phyloP scores from a whole-genome alignment of 2,113 vertebrate genomes.

The Salvelinus fontinalis region DNA sequence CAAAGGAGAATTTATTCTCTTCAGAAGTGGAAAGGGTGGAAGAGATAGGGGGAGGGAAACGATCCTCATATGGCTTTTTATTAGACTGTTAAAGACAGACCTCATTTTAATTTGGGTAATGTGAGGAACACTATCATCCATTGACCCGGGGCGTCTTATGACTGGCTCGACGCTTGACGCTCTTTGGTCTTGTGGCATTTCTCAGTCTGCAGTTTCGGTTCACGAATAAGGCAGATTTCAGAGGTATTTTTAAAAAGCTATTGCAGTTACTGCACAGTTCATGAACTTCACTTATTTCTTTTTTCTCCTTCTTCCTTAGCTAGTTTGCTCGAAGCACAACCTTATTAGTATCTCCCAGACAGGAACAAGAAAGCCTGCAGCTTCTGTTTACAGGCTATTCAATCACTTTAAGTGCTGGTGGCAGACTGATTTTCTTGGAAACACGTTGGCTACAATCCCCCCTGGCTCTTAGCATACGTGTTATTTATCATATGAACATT shows the following conservation, averaged over 20 bases:
- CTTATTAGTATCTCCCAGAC: constrained; percentile 62
- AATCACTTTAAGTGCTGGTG: constrained; percentile 62
- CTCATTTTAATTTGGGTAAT: constrained; percentile 74
- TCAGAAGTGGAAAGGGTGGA: constrained; percentile 6
- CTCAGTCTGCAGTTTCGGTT: constrained; percentile 55
- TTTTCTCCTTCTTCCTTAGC: constrained; percentile 21
- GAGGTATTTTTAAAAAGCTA: constrained; percentile 54
- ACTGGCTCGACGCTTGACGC: constrained; percentile 66
- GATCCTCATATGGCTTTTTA: constrained; percentile 67
- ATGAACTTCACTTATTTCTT: constrained; percentile 47
- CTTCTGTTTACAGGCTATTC: constrained; percentile 66
- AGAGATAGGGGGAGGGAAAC: constrained; percentile 18
- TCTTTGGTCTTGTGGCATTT: constrained; percentile 72
- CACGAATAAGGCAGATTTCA: constrained; percentile 35
- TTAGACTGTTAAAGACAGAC: constrained; percentile 68
- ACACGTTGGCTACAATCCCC: constrained; percentile 49
- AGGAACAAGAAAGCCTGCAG: constrained; percentile 49
- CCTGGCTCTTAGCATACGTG: constrained; percentile 41
- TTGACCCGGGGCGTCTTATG: constrained; percentile 72
- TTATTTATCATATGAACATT: constrained; percentile 66
- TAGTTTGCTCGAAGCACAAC: constrained; percentile 41
- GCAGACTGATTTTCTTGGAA: constrained; percentile 62
- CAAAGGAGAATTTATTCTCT: constrained; percentile 52
- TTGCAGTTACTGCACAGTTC: constrained; percentile 46
- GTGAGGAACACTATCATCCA: constrained; percentile 67